Evolutionary conservation across 2,797 vertebrate species (phyloP).

Genomic region (Pempheris klunzingeri): DNA sequence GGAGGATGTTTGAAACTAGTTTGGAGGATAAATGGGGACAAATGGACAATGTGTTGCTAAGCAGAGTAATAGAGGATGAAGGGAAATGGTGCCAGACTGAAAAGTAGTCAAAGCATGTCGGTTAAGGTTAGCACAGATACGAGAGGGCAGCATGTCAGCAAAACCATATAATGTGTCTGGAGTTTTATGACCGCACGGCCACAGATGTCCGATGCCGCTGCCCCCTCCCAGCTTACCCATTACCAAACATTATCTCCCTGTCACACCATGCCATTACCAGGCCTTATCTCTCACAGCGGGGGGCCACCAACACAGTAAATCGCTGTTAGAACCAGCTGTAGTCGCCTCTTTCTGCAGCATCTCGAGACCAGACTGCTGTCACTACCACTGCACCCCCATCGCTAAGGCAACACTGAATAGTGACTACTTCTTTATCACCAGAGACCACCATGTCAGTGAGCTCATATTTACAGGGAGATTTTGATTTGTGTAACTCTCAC

Average conservation of each 20-base stretch:
- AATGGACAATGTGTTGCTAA: conserved; percentile 20
- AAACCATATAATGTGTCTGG: conserved; percentile 42
- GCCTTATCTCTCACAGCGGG: conserved; percentile 71
- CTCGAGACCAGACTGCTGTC: conserved; percentile 46
- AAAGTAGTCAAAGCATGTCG: conserved; percentile 37
- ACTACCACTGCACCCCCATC: conserved; percentile 14
- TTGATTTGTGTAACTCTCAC: conserved; percentile 33
- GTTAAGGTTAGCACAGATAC: conserved; percentile 22
- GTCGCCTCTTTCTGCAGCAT: conserved; percentile 50
- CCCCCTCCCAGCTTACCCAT: conserved; percentile 53
- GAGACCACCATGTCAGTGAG: conserved; percentile 52
- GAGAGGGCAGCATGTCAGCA: conserved; percentile 25
- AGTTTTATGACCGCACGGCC: conserved; percentile 52
- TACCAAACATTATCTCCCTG: conserved; percentile 69
- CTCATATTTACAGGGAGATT: conserved; percentile 54
- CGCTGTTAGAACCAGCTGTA: conserved; percentile 67
- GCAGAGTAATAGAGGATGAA: conserved; percentile 27
- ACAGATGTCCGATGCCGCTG: conserved; percentile 59
- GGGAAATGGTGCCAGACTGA: conserved; percentile 39
- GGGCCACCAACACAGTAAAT: conserved; percentile 51
- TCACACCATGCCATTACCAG: conserved; percentile 72
- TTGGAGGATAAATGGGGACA: conserved; percentile 18
- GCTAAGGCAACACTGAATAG: conserved; percentile 16
- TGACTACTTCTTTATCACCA: conserved; percentile 10
- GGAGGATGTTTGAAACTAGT: conserved; percentile 12